Evolutionary conservation across 2,797 vertebrate species (phyloP).

Genomic region (Circus cinereus): DNA sequence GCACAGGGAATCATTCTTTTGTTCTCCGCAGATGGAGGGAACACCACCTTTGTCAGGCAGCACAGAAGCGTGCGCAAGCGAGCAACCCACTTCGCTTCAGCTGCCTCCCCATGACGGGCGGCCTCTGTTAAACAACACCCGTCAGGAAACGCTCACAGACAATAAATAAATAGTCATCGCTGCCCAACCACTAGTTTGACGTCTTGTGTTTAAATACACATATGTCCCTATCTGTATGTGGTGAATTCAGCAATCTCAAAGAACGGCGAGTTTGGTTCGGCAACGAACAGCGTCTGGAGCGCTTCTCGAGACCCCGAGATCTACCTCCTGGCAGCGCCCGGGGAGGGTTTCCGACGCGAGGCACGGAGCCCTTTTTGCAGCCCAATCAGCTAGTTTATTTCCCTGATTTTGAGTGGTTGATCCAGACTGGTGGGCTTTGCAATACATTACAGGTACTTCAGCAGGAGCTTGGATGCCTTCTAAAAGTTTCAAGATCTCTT

Average conservation of each 20-base stretch:
- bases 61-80: background rate
- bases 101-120: background rate
- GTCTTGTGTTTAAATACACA: background rate
- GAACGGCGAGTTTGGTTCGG: background rate
- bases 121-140: background rate
- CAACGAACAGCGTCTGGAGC: background rate
- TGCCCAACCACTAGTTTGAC: background rate
- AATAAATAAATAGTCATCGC: background rate
- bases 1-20: background rate
- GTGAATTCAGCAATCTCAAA: background rate
- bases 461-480: too few relatives aligned
- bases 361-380: background rate
- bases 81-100: background rate
- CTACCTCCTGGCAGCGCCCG: background rate
- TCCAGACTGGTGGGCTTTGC: too few relatives aligned
- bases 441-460: too few relatives aligned
- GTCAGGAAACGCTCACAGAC: background rate
- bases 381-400: too few relatives aligned
- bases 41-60: background rate
- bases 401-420: too few relatives aligned
- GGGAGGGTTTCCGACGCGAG: fast-evolving
- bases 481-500: too few relatives aligned
- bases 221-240: fast-evolving
- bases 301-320: background rate
- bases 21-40: conserved; percentile 5